Base-by-base conservation (phyloP, 2,888 invertebrate genomes). In the Drosophila ezoana region DNA sequence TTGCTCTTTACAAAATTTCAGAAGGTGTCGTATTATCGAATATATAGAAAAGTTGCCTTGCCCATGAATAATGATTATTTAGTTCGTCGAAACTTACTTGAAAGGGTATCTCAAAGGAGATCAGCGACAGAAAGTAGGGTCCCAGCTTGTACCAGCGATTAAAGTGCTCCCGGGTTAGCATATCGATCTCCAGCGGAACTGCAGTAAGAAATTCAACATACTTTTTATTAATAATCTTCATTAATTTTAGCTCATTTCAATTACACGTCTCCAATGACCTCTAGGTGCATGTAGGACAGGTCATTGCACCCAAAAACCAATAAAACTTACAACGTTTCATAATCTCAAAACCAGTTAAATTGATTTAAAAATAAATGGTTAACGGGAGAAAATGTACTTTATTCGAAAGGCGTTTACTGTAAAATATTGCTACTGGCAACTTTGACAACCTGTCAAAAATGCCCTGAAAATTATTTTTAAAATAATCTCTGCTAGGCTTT, bases 131-230 rank as follows among this genome's bases (percentile, higher is more conserved):
- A 86, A 97, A 95, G 91, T 98, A 98, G 0, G 98, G 97, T 53
- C 96, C 96, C 70, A 98, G 93, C 78, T 95, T 96, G 91, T 98
- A 98, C 98, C 98, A 98, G 90, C 97, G 95, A 93, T 98, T 98
- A 82, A 97, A 96, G 91, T 98, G 97, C 92, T 98, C 98, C 71
- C 98, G 94, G 79, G 95, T 94, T 70, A 98, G 93, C 86, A 97
- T 96, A 56, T 95, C 95, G 95, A 98, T 97, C 93, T 98, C 98
- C 84, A 97, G 91, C 0, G 98, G 98, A 94, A 98, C 98, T 98
- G 93, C 23, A 57, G 45, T 11, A 1, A 23, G 1, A 38, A 94
- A 62, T 61, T 69, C 41, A 47, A 52, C n/a, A 40, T 32, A 20
- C n/a, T n/a, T n/a, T 28, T 8, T 28, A 28, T 28, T 45, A 20